These are phyloP conservation scores for Ceyx erithaca DNA, from an alignment of 2,797 vertebrate genomes.

Conservation along the genomic window DNA sequence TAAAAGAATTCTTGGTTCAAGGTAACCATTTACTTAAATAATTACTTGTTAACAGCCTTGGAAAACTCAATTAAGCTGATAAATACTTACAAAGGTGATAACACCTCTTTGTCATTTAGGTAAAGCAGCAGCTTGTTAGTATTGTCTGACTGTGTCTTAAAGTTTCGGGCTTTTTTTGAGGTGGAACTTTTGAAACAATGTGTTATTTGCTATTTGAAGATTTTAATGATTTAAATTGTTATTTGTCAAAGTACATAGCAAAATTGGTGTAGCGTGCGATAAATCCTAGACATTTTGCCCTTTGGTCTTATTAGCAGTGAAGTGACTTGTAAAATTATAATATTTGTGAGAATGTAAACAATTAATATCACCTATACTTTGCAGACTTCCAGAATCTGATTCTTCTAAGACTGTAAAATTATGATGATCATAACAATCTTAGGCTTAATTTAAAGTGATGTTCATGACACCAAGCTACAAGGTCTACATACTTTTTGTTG, in stretches of 20 bases:
- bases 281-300: background rate
- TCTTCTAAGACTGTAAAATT: background rate
- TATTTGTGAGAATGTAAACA: conserved; percentile 2
- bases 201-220: background rate
- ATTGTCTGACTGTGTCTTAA: background rate
- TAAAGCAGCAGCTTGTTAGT: background rate
- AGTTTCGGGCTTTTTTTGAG: background rate
- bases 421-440: background rate
- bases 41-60: conserved; percentile 60
- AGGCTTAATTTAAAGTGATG: conserved; percentile 4
- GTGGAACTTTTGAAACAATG: background rate
- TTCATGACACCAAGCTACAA: background rate
- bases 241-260: background rate
- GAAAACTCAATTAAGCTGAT: conserved; percentile 23
- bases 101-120: conserved; percentile 30
- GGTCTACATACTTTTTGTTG: conserved; percentile 13
- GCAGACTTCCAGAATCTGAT: background rate
- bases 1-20: too few species aligned
- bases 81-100: background rate
- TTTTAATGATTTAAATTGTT: background rate
- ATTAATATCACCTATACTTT: background rate
- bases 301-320: background rate
- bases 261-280: background rate
- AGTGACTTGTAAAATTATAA: background rate
- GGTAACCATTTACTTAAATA: conserved; percentile 44